These are phyloP conservation scores for Micromesistius poutassou DNA, from an alignment of 2,797 vertebrate genomes.

Conservation along the genomic window DNA sequence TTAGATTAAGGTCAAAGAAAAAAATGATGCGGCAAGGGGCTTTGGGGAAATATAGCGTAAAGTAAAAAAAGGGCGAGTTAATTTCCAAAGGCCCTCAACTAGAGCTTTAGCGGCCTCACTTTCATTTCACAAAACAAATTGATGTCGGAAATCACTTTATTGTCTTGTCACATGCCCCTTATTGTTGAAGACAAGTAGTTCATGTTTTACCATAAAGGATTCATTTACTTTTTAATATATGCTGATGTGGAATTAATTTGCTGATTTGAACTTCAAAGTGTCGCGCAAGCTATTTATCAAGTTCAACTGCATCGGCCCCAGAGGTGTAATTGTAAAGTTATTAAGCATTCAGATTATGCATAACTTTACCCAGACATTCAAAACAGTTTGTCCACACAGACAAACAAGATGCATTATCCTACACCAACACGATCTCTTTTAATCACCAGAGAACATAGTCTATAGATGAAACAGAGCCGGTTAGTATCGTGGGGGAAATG, in stretches of 20 bases:
- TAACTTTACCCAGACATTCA: slow-evolving; percentile 34
- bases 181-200: slow-evolving; percentile 36
- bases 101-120: slow-evolving; percentile 14
- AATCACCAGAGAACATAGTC: neutral
- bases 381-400: slow-evolving; percentile 23
- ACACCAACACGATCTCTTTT: neutral
- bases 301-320: slow-evolving; percentile 20
- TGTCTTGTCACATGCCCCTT: slow-evolving; percentile 27
- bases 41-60: slow-evolving; percentile 12
- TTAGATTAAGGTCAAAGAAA: neutral
- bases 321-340: slow-evolving; percentile 28
- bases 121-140: slow-evolving; percentile 37
- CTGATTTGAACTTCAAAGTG: slow-evolving; percentile 33
- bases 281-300: slow-evolving; percentile 53
- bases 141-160: slow-evolving; percentile 28
- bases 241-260: slow-evolving; percentile 1
- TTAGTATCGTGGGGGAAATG: neutral
- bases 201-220: slow-evolving; percentile 27
- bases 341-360: slow-evolving; percentile 38
- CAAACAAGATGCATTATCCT: slow-evolving; percentile 6
- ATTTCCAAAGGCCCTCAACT: slow-evolving; percentile 7
- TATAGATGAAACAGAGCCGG: neutral
- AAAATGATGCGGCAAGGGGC: neutral
- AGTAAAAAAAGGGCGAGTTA: neutral
- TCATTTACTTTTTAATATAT: neutral